Evolutionary conservation across 2,113 vertebrate genomes (phyloP), one percentile per base, ranked within the genome.

Genomic region (Garra rufa): DNA sequence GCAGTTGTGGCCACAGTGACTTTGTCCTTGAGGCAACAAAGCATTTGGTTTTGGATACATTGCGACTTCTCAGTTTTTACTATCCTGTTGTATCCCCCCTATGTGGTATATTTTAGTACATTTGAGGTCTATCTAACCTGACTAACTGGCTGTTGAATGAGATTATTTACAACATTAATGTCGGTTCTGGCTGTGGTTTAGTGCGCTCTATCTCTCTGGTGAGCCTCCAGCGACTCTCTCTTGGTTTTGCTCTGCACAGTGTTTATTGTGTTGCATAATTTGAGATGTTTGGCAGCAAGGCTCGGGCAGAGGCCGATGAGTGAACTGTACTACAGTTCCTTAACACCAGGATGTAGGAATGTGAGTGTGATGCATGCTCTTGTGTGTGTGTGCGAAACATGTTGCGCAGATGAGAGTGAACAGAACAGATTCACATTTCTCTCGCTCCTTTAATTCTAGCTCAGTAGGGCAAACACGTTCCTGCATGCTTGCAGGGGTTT

Each of bases 181-280:
- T 11, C 15, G 43, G 26, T 67, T 80, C 77, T 80, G 59, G 17
- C 59, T 80, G 9, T 46, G 41, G 43, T 75, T 30, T 65, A 30
- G 41, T 41, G 7, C 9, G 13, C 43, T 70, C 43, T 76, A 7
- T 77, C 21, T 83, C 82, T 76, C 59, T 77, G 15, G 57, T 65
- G 41, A 21, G 57, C 24, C 46, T 30, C 67, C 63, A 57, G 67
- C 30, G 24, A 19, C 19, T 34, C 44, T 80, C 9, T 73, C 17
- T 38, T n/a, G 26, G 44, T 80, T 46, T 74, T 14, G 78, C 21
- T 46, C 19, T 52, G 44, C 46, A 55, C 69, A 71, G 76, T 85
- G 86, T 87, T 88, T 87, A 83, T 83, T 43, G 34, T 84, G 88
- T 90, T 91, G 73, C 88, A 74, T 89, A 89, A 91, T 91, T 76